These are phyloP conservation scores for Cyanoramphus novaezelandiae DNA, from an alignment of 2,113 vertebrate species.

Conservation along the genomic window DNA sequence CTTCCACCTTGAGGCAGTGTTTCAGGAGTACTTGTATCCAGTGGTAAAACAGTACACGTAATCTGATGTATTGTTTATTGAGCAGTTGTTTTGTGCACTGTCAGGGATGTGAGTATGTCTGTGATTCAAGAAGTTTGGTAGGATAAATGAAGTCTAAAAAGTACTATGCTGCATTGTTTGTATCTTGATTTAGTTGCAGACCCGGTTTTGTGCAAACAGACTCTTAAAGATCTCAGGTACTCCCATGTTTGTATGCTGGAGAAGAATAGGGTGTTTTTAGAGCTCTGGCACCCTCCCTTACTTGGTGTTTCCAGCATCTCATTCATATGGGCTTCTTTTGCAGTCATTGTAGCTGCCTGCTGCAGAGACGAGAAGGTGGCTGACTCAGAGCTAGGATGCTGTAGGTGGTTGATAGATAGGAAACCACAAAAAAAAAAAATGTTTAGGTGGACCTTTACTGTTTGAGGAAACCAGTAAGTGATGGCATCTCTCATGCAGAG, in stretches of 20 bases:
- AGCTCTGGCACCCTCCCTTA: neutral
- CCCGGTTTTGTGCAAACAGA: neutral
- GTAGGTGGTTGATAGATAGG: neutral
- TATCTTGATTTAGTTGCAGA: neutral
- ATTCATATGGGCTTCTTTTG: neutral
- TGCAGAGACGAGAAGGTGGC: neutral
- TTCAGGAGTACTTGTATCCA: neutral
- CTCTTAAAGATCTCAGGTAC: neutral
- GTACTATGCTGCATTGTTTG: neutral
- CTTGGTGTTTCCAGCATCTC: neutral
- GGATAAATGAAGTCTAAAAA: neutral
- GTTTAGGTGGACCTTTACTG: rapidly evolving
- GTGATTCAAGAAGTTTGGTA: neutral
- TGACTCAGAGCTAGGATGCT: neutral
- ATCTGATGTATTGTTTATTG: rapidly evolving
- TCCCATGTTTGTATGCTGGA: neutral
- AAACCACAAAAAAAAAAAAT: neutral
- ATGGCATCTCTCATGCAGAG: neutral
- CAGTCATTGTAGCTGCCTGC: neutral
- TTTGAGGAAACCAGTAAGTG: neutral
- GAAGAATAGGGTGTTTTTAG: neutral
- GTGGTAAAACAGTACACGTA: neutral
- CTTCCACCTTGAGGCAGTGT: neutral
- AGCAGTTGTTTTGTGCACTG: neutral
- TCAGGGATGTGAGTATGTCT: neutral